Percentiles rank a stretch among this genome's conserved stretches.
Evolutionary conservation across 2,797 vertebrate genomes (phyloP).

Genomic region (Pelobates cultripes): DNA sequence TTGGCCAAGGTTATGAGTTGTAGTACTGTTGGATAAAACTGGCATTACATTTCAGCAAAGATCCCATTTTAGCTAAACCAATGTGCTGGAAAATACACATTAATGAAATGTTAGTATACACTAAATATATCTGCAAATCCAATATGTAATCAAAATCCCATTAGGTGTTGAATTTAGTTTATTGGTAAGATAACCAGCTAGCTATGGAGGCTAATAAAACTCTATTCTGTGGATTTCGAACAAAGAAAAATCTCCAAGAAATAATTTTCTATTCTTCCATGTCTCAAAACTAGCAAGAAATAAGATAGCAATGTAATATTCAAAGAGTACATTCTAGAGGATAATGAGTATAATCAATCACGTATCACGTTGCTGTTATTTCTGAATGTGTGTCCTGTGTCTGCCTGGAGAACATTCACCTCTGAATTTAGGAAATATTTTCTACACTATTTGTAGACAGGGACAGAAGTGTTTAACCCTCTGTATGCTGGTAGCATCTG

Average conservation of each 20-base stretch:
- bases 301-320: conserved; percentile 34
- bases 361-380: conserved; percentile 18
- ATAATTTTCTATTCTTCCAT: conserved; percentile 24
- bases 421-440: too few relatives aligned
- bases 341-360: conserved; percentile 49
- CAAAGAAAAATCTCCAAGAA: conserved; percentile 18
- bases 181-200: conserved; percentile 1
- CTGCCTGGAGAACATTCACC: neutral
- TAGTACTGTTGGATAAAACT: too few relatives aligned
- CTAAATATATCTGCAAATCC: conserved; percentile 21
- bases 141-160: conserved; percentile 16
- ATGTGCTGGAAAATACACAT: neutral
- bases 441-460: too few relatives aligned
- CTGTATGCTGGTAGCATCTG: too few relatives aligned
- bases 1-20: too few relatives aligned
- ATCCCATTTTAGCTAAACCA: neutral
- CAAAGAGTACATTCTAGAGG: conserved; percentile 23
- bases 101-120: conserved; percentile 26
- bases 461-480: too few relatives aligned
- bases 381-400: neutral
- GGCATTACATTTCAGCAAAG: neutral
- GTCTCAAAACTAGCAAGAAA: conserved; percentile 12
- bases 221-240: conserved; percentile 10
- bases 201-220: conserved; percentile 34
- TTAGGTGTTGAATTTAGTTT: conserved; percentile 34